Evolutionary conservation across 1,140 invertebrate species (phyloP), one percentile per base, ranked within the genome.

Genomic region (Lycorma delicatula): DNA sequence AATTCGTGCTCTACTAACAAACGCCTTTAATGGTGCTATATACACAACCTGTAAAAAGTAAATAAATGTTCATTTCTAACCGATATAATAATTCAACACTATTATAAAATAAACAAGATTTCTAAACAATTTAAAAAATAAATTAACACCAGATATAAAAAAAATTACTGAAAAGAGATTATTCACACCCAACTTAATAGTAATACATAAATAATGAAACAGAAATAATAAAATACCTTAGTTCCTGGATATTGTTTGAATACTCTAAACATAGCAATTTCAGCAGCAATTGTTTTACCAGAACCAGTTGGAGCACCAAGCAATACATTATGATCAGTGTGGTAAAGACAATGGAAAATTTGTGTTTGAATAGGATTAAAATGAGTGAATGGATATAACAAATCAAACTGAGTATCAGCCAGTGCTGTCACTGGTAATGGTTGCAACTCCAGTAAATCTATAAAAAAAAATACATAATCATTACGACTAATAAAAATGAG

Each of bases 291-390:
- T 0, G 97, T 99, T 79, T 99, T 99, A 46, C 97, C 97, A 0
- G 95, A 98, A 4, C 96, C 96, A 3, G 97, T 99, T 0, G 97
- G 97, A 1, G 97, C 97, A 2, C 97, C 97, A 11, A 99, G 74
- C 1, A 99, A 74, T 3, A 97, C 86, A 72, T 98, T 99, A 60
- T 85, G 81, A 68, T 99, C 93, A 0, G 92, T 95, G 70, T 98
- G 87, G 73, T 97, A 99, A 0, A 98, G 75, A 60, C 89, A 89
- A 72, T 98, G 93, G 72, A 99, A 99, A 38, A 98, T 89, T 76
- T 99, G 97, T 4, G 96, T 98, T 74, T 99, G 97, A 66, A 99
- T 94, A 1, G 97, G 93, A 77, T 99, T 99, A 74, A 99, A 99
- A 72, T 97, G 93, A 0, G 83, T 82, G 72, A 98, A 99, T 18